A percentile compares a stretch with the other conserved stretches of the same genome.
These are phyloP conservation scores for Aegithalos caudatus DNA, from an alignment of 2,113 vertebrate genomes.

Conservation along the genomic window DNA sequence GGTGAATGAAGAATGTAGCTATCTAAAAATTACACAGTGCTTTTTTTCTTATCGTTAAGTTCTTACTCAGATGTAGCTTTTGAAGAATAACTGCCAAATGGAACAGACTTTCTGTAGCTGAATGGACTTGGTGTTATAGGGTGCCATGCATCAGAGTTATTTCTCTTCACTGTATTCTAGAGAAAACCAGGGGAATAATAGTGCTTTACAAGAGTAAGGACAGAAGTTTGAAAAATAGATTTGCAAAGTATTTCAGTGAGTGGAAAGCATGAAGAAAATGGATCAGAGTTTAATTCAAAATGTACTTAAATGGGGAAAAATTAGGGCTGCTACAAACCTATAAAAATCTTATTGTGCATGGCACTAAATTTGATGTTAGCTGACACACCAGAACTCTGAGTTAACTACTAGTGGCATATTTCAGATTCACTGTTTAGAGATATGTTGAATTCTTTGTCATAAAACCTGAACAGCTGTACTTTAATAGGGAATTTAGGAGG, in stretches of 20 bases:
- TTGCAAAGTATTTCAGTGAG: background rate
- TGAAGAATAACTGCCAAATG: background rate
- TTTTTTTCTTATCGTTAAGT: background rate
- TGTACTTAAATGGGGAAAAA: background rate
- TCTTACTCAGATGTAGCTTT: background rate
- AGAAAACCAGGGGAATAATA: background rate
- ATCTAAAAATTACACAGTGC: background rate
- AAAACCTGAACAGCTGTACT: background rate
- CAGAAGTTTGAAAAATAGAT: background rate
- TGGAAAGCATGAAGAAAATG: background rate
- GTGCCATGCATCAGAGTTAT: background rate
- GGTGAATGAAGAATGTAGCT: background rate
- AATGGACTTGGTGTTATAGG: background rate
- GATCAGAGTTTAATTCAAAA: background rate
- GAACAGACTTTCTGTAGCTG: background rate
- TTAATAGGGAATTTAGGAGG: background rate
- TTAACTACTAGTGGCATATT: background rate
- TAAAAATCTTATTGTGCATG: background rate
- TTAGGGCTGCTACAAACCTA: background rate
- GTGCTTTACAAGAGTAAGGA: background rate
- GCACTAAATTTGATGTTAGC: background rate
- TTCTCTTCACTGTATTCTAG: background rate
- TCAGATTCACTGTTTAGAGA: background rate
- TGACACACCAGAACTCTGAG: background rate
- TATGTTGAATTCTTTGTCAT: background rate